A percentile compares a stretch with the other conserved stretches of the same genome.
phyloP scores from a whole-genome alignment of 2,113 vertebrate species.

The Choloepus hoffmanni region DNA sequence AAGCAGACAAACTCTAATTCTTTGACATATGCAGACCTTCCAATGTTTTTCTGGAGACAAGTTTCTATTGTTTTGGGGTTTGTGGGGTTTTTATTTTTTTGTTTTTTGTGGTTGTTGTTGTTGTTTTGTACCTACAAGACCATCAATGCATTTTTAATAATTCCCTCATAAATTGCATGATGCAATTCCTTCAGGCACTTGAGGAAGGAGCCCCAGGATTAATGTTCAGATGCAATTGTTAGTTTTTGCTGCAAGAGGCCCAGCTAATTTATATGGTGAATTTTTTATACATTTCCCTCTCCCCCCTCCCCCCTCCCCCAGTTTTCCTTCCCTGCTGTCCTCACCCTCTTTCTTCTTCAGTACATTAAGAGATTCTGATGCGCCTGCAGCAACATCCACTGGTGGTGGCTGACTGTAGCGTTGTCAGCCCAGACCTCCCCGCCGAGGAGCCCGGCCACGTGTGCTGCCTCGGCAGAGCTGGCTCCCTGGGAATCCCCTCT shows the following conservation, averaged over 20 bases:
- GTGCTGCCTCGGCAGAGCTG: conserved; percentile 41
- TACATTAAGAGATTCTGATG: conserved; percentile 84
- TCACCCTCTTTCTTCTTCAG: conserved; percentile 82
- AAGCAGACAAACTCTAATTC: conserved; percentile 88
- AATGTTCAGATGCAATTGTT: conserved; percentile 84
- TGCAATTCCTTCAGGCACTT: conserved; percentile 84
- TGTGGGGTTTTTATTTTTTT: conserved; percentile 48
- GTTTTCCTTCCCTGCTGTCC: conserved; percentile 86
- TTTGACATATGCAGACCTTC: conserved; percentile 86
- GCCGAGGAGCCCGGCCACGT: conserved; percentile 38
- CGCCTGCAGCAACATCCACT: conserved; percentile 85
- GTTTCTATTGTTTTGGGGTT: conserved; percentile 68
- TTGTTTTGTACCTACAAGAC: conserved; percentile 81
- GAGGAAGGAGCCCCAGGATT: conserved; percentile 80
- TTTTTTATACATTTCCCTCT: conserved; percentile 82
- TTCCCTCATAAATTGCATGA: conserved; percentile 84
- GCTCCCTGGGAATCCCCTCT: conserved; percentile 40
- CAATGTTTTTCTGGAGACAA: conserved; percentile 86
- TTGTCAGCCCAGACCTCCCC: conserved; percentile 65
- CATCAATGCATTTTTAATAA: conserved; percentile 87
- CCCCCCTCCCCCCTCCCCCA: background rate
- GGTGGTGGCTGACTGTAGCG: conserved; percentile 71
- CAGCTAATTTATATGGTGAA: conserved; percentile 86
- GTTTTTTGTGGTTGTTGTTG: conserved; percentile 53
- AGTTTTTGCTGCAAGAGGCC: conserved; percentile 81